A percentile compares a stretch with the other conserved stretches of the same genome.
phyloP scores from a whole-genome alignment of 2,797 vertebrate genomes.

The Cyprinodon diabolis region DNA sequence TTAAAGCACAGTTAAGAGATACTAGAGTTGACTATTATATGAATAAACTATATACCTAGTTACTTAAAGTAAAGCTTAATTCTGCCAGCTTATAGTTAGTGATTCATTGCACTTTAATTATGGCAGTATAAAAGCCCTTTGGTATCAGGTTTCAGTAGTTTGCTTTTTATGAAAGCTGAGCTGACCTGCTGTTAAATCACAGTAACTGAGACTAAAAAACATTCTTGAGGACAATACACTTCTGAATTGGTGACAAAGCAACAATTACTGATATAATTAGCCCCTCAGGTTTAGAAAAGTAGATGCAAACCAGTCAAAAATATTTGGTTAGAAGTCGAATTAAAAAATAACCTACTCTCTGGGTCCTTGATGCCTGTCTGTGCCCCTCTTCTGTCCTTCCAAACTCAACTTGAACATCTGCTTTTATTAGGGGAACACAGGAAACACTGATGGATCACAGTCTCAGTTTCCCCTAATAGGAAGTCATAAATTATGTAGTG shows the following conservation, averaged over 20 bases:
- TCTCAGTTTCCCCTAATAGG: conserved; percentile 71
- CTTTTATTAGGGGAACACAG: conserved; percentile 68
- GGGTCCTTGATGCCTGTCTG: conserved; percentile 11
- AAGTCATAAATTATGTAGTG: conserved; percentile 72
- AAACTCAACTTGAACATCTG: conserved; percentile 51
- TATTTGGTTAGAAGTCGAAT: not conserved
- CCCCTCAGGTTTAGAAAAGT: not conserved
- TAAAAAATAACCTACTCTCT: conserved; percentile 51
- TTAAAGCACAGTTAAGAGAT: not conserved
- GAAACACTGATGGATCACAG: conserved; percentile 74
- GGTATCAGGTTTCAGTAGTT: conserved; percentile 45
- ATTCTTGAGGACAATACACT: conserved; percentile 22
- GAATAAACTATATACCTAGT: conserved; percentile 20
- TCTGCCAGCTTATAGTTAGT: conserved; percentile 40
- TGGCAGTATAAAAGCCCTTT: conserved; percentile 31
- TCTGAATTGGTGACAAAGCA: conserved; percentile 23
- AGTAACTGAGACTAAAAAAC: conserved; percentile 52
- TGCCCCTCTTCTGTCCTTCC: conserved; percentile 23
- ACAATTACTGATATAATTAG: not conserved
- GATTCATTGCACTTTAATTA: conserved; percentile 66
- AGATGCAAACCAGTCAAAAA: not conserved
- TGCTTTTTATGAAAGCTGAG: conserved; percentile 50
- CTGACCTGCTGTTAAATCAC: conserved; percentile 39
- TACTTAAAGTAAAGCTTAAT: conserved; percentile 22
- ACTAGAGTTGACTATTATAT: conserved; percentile 20